These are phyloP conservation scores for Drosophila anomalata DNA, from an alignment of 2,888 invertebrate species.

Conservation along the genomic window DNA sequence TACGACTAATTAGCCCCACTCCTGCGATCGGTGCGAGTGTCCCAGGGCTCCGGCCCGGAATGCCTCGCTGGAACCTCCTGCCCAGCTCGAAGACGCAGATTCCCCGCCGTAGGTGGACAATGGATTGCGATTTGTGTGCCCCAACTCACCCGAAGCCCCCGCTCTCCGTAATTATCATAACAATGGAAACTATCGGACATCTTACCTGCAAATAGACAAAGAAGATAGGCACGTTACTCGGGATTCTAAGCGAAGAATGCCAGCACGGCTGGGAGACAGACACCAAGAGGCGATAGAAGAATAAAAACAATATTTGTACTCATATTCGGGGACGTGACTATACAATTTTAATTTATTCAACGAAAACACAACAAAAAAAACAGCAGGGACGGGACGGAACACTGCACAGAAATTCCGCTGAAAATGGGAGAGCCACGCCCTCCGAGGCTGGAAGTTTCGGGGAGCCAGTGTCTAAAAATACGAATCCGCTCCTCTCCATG, in stretches of 20 bases:
- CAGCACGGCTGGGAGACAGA: not conserved
- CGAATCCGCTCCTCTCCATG: slow-evolving; percentile 38
- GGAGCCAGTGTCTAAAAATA: slow-evolving; percentile 32
- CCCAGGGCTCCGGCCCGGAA: too few species aligned
- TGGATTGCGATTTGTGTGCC: not conserved
- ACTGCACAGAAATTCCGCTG: slow-evolving; percentile 8
- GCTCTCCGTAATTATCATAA: slow-evolving; percentile 10
- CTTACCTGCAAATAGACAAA: slow-evolving; percentile 44
- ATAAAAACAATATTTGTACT: slow-evolving; percentile 13
- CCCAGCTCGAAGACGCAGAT: too few species aligned
- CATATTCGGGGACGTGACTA: slow-evolving; percentile 15
- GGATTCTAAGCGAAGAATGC: slow-evolving; percentile 3
- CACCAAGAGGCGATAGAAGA: slow-evolving; percentile 15
- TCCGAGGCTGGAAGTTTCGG: slow-evolving; percentile 14
- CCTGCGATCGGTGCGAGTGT: slow-evolving; percentile 1
- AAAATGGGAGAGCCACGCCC: slow-evolving; percentile 21
- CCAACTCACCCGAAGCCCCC: not conserved
- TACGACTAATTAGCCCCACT: slow-evolving; percentile 19
- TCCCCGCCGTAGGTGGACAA: too few species aligned
- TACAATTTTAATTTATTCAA: slow-evolving; percentile 56
- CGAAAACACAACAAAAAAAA: slow-evolving; percentile 8
- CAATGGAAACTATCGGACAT: slow-evolving; percentile 25
- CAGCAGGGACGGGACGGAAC: not conserved
- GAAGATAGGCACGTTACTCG: slow-evolving; percentile 18
- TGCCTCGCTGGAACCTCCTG: not conserved